These are phyloP conservation scores for Rhadinocentrus ornatus DNA, from an alignment of 2,797 vertebrate species.

Conservation along the genomic window DNA sequence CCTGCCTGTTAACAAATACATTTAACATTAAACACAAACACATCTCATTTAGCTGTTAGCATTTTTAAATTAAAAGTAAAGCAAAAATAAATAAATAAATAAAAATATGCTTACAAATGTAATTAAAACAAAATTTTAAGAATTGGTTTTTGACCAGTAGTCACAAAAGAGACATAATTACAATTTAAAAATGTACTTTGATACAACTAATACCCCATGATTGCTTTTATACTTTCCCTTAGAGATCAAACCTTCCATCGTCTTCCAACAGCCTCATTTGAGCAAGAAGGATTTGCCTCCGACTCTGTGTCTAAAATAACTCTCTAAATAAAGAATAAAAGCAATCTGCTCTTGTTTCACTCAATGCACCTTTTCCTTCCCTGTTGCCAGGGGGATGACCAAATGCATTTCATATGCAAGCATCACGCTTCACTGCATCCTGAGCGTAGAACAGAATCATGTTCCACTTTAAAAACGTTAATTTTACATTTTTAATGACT, in stretches of 20 bases:
- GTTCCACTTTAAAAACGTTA: slow-evolving; percentile 83
- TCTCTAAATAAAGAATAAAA: slow-evolving; percentile 81
- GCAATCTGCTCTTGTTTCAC: slow-evolving; percentile 74
- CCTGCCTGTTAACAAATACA: slow-evolving; percentile 23
- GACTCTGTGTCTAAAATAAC: slow-evolving; percentile 76
- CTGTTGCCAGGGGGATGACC: slow-evolving; percentile 86
- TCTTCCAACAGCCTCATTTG: slow-evolving; percentile 59
- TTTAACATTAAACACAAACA: neutral
- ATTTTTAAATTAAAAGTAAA: too few species aligned
- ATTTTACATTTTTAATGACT: slow-evolving; percentile 83
- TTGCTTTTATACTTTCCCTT: slow-evolving; percentile 30
- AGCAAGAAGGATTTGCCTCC: slow-evolving; percentile 66
- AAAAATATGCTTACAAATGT: too few species aligned
- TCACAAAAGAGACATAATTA: slow-evolving; percentile 11
- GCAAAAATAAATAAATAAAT: too few species aligned
- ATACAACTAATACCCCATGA: slow-evolving; percentile 24
- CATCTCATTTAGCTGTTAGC: too few species aligned
- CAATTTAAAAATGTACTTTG: neutral
- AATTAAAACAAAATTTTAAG: too few species aligned
- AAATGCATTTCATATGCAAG: slow-evolving; percentile 85
- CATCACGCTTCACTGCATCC: slow-evolving; percentile 79
- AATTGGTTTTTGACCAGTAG: too few species aligned
- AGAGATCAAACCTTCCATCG: slow-evolving; percentile 39
- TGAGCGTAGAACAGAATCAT: slow-evolving; percentile 74
- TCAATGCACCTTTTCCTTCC: slow-evolving; percentile 79